Base-by-base conservation (phyloP, 2,888 invertebrate genomes). In the Ischnura elegans region DNA sequence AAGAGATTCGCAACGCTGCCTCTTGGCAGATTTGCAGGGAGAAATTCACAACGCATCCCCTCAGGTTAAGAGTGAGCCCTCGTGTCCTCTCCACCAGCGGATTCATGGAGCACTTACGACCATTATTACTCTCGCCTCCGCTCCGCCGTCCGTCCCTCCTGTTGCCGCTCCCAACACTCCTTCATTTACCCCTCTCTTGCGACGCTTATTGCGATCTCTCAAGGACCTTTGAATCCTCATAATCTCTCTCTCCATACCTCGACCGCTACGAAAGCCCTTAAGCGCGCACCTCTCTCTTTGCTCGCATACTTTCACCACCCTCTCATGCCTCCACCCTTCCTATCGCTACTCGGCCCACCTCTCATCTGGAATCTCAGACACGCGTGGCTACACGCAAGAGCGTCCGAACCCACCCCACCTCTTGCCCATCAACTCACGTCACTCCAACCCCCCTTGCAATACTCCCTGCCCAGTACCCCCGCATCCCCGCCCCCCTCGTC, bases 281-380 rank as follows among this genome's bases (percentile, higher is more conserved):
- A 87, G 25, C 51, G n/a, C 10, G 19, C 45, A 36, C 36, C 45
- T 86, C 46, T 86, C 36, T 85, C 84, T 36, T 36, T 55, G 25
- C 86, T 19, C 45, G 21, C 45, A 6, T 45, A 29, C 66, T 3
- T n/a, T 19, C 45, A 21, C 6, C 43, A 16, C 61, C 47, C 61
- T 66, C 55, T 61, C 45, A 45, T 45, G 21, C 45, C 85, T n/a
- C n/a, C 45, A 4, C 25, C 46, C 45, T 13, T 45, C 13, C 36
- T n/a, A 5, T 4, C 45, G 8, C n/a, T 25, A 19, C 90, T 90
- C 43, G 42, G 43, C 90, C 61, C n/a, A 90, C 21, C 90, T 42
- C 90, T 90, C 90, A 90, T 90, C 90, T 55, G 90, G 90, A 90
- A 90, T 90, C 90, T 90, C 61, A 90, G 90, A 61, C 90, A 90